Percentiles rank a stretch among this genome's conserved stretches.
Conservation (phyloP, 1,140 invertebrate genomes). For the Conus betulinus region DNA sequence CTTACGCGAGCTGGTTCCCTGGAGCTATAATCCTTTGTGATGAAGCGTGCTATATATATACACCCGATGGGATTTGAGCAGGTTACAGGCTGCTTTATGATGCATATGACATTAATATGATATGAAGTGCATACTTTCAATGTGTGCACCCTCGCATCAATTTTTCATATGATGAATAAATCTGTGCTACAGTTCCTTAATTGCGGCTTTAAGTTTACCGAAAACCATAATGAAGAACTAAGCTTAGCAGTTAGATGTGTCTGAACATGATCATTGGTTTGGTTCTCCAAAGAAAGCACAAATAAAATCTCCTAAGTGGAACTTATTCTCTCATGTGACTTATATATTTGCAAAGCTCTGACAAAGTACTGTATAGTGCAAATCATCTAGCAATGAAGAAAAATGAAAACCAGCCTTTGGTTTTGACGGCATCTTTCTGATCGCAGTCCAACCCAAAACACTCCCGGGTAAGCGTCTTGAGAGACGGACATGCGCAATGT, state of each 20-base stretch:
- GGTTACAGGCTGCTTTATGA: too few relatives aligned
- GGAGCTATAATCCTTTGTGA: too few relatives aligned
- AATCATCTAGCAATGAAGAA: not conserved
- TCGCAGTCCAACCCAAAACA: not conserved
- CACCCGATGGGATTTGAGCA: too few relatives aligned
- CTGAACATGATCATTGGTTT: constrained; percentile 7
- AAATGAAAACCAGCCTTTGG: not conserved
- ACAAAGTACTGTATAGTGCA: not conserved
- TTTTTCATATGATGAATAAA: too few relatives aligned
- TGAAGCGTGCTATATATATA: too few relatives aligned
- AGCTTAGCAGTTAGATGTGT: not conserved
- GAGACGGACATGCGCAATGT: constrained; percentile 7
- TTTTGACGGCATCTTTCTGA: constrained; percentile 13
- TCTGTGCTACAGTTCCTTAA: too few relatives aligned
- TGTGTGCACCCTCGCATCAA: too few relatives aligned
- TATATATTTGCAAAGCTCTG: not conserved
- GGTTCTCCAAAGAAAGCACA: not conserved
- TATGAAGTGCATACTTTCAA: too few relatives aligned
- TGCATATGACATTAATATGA: too few relatives aligned
- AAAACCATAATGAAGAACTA: too few relatives aligned
- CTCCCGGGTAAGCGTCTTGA: not conserved
- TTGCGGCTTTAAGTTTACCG: too few relatives aligned
- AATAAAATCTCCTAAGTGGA: not conserved
- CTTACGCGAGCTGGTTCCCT: too few relatives aligned
- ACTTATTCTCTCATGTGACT: not conserved